Conservation (phyloP, 2,888 invertebrate genomes). For the Erebia aethiops region DNA sequence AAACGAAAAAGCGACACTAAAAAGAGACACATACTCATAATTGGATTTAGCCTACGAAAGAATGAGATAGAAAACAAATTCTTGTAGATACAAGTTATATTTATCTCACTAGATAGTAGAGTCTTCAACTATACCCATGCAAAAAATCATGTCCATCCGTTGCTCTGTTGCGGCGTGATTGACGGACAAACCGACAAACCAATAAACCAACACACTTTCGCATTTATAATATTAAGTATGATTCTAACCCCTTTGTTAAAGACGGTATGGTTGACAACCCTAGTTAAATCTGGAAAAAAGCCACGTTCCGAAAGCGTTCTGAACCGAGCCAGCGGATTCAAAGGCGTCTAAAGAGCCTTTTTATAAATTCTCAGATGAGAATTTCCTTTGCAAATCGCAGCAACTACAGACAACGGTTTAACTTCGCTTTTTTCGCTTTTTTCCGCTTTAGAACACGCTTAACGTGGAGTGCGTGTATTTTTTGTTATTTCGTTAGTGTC, state of each 20-base stretch:
- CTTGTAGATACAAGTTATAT: too few relatives aligned
- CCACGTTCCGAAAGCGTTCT: not conserved
- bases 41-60: too few relatives aligned
- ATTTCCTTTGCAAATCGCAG: conserved; percentile 10
- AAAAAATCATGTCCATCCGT: too few relatives aligned
- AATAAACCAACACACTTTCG: too few relatives aligned
- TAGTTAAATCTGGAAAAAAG: not conserved
- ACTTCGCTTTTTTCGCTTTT: not conserved
- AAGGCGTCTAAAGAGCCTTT: conserved; percentile 8
- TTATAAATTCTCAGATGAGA: conserved; percentile 21
- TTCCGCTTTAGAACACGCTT: conserved; percentile 3
- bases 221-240: too few relatives aligned
- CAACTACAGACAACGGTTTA: not conserved
- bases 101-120: fast-evolving
- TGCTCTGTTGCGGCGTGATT: too few relatives aligned
- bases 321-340: not conserved
- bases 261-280: not conserved
- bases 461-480: not conserved
- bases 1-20: too few relatives aligned
- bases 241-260: too few relatives aligned
- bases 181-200: too few relatives aligned
- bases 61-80: too few relatives aligned
- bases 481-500: not conserved
- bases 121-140: too few relatives aligned
- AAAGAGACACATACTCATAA: too few relatives aligned